Evolutionary conservation across 2,113 vertebrate species (phyloP), one percentile per base, ranked within the genome.

Genomic region (Paramormyrops kingsleyae): DNA sequence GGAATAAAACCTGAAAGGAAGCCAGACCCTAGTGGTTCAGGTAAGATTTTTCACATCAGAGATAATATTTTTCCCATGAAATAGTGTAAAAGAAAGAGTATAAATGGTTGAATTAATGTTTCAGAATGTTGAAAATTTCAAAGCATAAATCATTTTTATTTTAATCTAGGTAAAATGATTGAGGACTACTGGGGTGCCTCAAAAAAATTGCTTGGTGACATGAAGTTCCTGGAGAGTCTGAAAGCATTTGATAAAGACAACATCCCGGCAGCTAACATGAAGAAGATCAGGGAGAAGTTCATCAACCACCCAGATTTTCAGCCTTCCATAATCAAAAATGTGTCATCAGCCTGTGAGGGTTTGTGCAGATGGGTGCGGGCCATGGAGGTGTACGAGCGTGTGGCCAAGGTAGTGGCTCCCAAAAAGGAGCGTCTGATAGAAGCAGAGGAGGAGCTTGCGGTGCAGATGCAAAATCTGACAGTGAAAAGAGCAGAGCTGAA

Each of bases 341-440:
- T 98, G 5, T 99, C 98, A 0, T 98, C 98, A 0, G 98, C 98
- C 87, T 99, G 98, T 10, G 97, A 99, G 90, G 98, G 98, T 0
- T 95, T 99, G 1, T 99, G 98, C 92, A 99, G 97, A 90, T 99
- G 97, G 98, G 97, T 99, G 90, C 90, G 97, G 70, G 97, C 98
- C 88, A 97, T 99, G 97, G 98, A 98, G 88, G 96, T 97, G 0
- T 99, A 99, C 0, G 97, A 99, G 59, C 95, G 97, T 0, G 97
- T 99, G 0, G 96, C 97, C 56, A 99, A 98, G 87, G 95, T 98
- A 7, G 97, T 99, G 0, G 97, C 97, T 35, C 98, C 98, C 0
- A 99, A 99, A 88, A 96, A 96, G 0, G 96, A 96, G 92, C 94
- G 95, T 1, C 92, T 98, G 88, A 95, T 86, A 17, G 93, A 92